These are phyloP conservation scores for Axinella damicornis DNA, from an alignment of 37 sponge, comb jelly and placozoan genomes.

Conservation along the genomic window DNA sequence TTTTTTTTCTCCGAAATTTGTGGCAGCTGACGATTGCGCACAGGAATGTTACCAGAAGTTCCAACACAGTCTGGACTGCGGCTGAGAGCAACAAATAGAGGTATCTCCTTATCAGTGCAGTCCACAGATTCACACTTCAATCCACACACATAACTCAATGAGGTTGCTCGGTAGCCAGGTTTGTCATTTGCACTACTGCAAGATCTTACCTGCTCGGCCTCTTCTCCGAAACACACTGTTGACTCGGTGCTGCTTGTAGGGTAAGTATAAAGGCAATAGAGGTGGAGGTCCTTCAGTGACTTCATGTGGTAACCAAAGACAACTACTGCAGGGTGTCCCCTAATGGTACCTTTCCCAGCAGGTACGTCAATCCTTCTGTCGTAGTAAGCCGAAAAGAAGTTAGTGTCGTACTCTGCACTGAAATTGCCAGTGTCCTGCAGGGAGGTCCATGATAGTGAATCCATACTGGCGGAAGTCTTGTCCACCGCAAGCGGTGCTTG, in stretches of 20 bases:
- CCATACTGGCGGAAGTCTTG: not conserved
- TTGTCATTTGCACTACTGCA: no score
- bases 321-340: no score
- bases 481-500: no score
- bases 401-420: no score
- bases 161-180: no score
- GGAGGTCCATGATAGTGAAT: no score
- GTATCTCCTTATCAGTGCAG: not conserved
- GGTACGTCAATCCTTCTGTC: not conserved
- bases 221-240: no score
- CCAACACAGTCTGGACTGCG: not conserved
- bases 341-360: no score
- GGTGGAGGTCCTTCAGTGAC: no score
- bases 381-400: constrained; percentile 42
- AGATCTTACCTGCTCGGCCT: no score
- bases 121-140: not conserved
- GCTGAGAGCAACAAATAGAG: constrained; percentile 1
- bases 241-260: not conserved
- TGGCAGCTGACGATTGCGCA: not conserved
- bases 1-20: not conserved
- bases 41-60: not conserved
- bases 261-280: not conserved
- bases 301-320: not conserved
- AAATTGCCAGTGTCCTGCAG: no score
- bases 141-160: no score